These are phyloP conservation scores for Oreortyx pictus DNA, from an alignment of 2,797 vertebrate genomes.

Conservation along the genomic window DNA sequence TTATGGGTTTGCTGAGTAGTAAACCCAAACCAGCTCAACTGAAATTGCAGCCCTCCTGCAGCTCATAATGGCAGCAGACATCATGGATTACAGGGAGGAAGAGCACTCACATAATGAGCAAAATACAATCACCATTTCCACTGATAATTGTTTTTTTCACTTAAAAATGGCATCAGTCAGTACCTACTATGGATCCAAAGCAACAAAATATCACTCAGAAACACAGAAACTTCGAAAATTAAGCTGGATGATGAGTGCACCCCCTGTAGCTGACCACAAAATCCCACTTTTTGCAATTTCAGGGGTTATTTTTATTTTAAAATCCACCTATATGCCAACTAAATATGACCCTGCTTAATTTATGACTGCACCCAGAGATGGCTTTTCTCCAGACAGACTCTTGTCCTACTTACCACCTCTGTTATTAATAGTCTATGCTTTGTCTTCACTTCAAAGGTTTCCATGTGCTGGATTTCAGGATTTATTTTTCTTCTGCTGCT, in stretches of 20 bases:
- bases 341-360: not conserved
- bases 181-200: not conserved
- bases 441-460: slow-evolving; percentile 15
- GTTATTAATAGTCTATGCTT: not conserved
- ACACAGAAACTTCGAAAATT: not conserved
- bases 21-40: not conserved
- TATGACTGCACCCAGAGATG: not conserved
- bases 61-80: accelerated
- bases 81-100: not conserved
- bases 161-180: not conserved
- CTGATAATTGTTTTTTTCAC: not conserved
- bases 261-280: not conserved
- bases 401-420: not conserved
- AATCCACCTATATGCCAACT: not conserved
- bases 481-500: not conserved
- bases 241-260: not conserved
- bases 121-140: not conserved
- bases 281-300: not conserved
- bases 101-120: not conserved
- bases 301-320: slow-evolving; percentile 10
- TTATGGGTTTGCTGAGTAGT: accelerated
- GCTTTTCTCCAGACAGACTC: not conserved
- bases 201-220: not conserved
- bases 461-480: not conserved
- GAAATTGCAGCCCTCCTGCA: not conserved